These are phyloP conservation scores for Scaptomyza hsui DNA, from an alignment of 1,140 invertebrate species.

Conservation along the genomic window DNA sequence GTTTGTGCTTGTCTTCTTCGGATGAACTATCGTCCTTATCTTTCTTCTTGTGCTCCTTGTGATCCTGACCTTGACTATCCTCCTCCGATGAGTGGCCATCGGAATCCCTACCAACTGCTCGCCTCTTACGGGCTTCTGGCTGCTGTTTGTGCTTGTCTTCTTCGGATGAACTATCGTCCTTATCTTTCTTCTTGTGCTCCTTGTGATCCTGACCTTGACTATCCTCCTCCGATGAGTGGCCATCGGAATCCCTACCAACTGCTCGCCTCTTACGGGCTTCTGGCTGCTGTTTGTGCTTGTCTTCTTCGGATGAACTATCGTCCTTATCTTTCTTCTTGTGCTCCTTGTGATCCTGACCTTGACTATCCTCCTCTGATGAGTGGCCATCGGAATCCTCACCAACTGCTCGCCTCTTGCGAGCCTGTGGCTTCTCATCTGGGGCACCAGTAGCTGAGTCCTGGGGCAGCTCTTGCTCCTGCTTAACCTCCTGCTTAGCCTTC, in stretches of 20 bases:
- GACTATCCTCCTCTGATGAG: not conserved
- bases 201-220: not conserved
- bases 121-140: not conserved
- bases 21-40: not conserved
- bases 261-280: not conserved
- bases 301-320: not conserved
- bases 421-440: not conserved
- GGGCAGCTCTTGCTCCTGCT: not conserved
- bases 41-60: not conserved
- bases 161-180: conserved; percentile 8
- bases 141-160: not conserved
- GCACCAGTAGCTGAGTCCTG: too few relatives aligned
- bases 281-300: not conserved
- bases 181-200: not conserved
- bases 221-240: conserved; percentile 16
- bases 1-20: not conserved
- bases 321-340: not conserved
- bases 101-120: not conserved
- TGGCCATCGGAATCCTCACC: not conserved
- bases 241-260: not conserved
- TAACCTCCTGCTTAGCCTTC: not conserved
- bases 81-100: not conserved
- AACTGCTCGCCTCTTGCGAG: conserved; percentile 3
- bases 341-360: not conserved
- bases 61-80: not conserved